Evolutionary conservation across 2,888 invertebrate genomes (phyloP), one percentile per base, ranked within the genome.

Genomic region (Phyto melanocephala): DNA sequence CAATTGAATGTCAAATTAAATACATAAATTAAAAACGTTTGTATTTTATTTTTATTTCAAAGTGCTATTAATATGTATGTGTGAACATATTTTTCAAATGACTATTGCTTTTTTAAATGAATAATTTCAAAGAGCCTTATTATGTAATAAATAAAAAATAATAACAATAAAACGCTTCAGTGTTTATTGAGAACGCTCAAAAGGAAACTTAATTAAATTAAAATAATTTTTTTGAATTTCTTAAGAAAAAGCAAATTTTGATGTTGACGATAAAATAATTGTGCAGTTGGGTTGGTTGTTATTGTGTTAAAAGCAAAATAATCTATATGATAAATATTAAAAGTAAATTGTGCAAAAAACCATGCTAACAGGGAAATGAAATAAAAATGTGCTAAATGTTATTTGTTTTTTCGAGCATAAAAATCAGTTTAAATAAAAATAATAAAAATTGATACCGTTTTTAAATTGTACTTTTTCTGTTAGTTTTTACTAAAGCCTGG

Each of bases 151-250:
- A 24, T 8, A 50, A 58, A 56, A 15, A 45, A 56, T 28, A 5
- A 52, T 62, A 24, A 42, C 42, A 52, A 77, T 71, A 40, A 78
- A 78, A 56, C 28, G 70, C 70, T 70, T 63, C 37, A 71, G 28
- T 71, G 62, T 70, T 70, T 56, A 22, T 37, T 13, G 54, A 65
- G 62, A 47, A 45, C 45, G 56, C 20, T n/a, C 28, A 20, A 28
- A 22, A 28, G 13, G 33, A 37, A n/a, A 13, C 5, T n/a, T n/a
- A 28, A 50, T 15, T 60, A 24, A 50, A 62, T 28, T 37, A 15
- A 72, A 33, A 60, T 22, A 2, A 37, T 47, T 22, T 65, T 22
- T 35, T 5, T 62, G 11, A 50, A 37, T 47, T 22, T 65, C 15
- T 35, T 5, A 52, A 6, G 37, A 33, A 58, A 72, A 24, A 50